These are phyloP conservation scores for Sceloporus undulatus DNA, from an alignment of 2,113 vertebrate species.

Conservation along the genomic window DNA sequence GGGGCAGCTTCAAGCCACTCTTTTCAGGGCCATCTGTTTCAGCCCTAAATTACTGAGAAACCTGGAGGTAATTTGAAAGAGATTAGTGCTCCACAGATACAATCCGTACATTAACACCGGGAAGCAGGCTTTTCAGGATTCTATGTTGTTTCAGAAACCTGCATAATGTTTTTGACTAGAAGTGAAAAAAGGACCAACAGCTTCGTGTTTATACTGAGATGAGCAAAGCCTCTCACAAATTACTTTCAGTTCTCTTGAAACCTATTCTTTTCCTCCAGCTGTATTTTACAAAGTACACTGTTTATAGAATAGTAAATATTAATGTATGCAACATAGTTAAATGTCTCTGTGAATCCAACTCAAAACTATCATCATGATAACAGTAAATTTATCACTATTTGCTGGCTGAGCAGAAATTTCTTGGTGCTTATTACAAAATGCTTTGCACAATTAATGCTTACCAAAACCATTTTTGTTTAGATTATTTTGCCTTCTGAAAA, in stretches of 20 bases:
- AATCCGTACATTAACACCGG: neutral
- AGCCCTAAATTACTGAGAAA: too few relatives aligned
- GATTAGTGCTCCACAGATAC: too few relatives aligned
- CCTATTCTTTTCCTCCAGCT: too few relatives aligned
- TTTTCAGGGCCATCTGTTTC: too few relatives aligned
- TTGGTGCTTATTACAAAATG: conserved; percentile 65
- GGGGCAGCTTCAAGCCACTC: too few relatives aligned
- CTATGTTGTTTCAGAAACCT: neutral
- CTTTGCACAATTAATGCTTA: conserved; percentile 58
- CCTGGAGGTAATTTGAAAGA: neutral
- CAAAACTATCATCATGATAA: conserved; percentile 58
- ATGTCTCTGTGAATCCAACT: conserved; percentile 50
- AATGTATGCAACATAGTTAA: conserved; percentile 62
- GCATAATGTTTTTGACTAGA: neutral
- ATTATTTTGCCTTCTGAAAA: conserved; percentile 48
- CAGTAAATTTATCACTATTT: conserved; percentile 64
- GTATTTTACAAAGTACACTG: conserved; percentile 52
- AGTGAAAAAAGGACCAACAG: neutral
- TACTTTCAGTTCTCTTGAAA: neutral
- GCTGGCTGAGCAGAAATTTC: conserved; percentile 57
- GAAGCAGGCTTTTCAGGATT: neutral
- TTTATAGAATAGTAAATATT: conserved; percentile 63
- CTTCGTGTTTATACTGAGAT: neutral
- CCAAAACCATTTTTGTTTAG: conserved; percentile 55
- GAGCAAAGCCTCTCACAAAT: neutral